Evolutionary conservation across 2,888 invertebrate species (phyloP), one percentile per base, ranked within the genome.

Genomic region (Idaea biselata): DNA sequence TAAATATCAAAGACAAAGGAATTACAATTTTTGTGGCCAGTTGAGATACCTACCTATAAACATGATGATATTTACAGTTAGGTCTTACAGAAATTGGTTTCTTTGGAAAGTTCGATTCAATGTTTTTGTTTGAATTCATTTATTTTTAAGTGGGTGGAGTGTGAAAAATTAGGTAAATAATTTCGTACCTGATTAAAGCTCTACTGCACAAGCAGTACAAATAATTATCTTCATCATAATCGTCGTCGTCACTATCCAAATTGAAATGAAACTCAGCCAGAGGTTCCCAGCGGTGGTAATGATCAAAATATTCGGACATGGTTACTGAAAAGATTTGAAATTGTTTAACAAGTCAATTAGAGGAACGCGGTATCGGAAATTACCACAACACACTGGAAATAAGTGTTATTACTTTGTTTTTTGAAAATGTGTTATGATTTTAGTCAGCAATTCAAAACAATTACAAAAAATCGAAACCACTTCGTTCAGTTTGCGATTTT

Each of bases 191-290:
- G 78, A 95, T 93, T 78, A 95, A 94, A 68, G 94, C 94, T 85
- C 96, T 93, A 83, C 95, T 95, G 84, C 95, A 96, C 68, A 95
- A 91, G 84, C 95, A 95, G 78, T 94, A 94, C 73, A 95, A 90
- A 76, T 93, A 94, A 76, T 94, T 93, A 59, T 93, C 88, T 64
- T 89, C 84, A 66, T 88, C 82, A 63, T 81, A 77, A 25, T 84
- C 82, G 54, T 84, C 81, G 64, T 84, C 80, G 64, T 83, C 81
- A 69, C 92, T 88, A 60, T 89, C 87, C 64, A 90, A 73, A 62
- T 79, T 78, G 68, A 91, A 93, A 77, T 91, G 91, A 75, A 96
- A 94, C 86, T 95, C 95, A 54, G 95, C 95, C 69, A 96, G 91
- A 65, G 95, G 94, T 80, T 95, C 95, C 94, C 95, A 95, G 70